phyloP scores from a whole-genome alignment of 1,140 invertebrate species.

The Mamestra configurata region DNA sequence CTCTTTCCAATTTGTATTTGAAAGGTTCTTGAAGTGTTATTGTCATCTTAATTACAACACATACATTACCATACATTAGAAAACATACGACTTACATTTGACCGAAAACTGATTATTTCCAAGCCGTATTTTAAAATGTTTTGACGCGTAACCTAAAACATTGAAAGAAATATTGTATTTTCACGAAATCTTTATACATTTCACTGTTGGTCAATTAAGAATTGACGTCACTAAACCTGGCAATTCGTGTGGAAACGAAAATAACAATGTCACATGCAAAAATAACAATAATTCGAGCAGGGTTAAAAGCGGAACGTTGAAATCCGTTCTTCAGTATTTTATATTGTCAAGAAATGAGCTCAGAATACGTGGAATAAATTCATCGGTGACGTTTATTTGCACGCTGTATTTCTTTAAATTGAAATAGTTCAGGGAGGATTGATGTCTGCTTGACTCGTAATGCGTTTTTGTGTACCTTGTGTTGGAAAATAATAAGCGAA shows the following conservation, averaged over 20 bases:
- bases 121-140: background rate
- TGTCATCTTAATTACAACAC: too few species aligned
- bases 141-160: background rate
- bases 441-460: background rate
- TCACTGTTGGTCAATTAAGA: conserved; percentile 16
- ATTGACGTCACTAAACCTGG: background rate
- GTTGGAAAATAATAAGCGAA: background rate
- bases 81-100: background rate
- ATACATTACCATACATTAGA: too few species aligned
- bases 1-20: too few species aligned
- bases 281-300: conserved; percentile 10
- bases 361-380: conserved; percentile 9
- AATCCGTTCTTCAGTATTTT: background rate
- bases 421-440: conserved; percentile 9
- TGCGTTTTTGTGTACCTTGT: background rate
- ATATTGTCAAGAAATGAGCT: conserved; percentile 1
- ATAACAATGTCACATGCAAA: conserved; percentile 35
- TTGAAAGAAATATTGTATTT: background rate
- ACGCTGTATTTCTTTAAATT: background rate
- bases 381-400: background rate
- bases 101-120: background rate
- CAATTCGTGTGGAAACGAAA: background rate
- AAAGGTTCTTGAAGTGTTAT: too few species aligned
- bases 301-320: background rate
- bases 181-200: background rate